Evolutionary conservation across 2,888 invertebrate genomes (phyloP).

Genomic region (Microchrysa polita): DNA sequence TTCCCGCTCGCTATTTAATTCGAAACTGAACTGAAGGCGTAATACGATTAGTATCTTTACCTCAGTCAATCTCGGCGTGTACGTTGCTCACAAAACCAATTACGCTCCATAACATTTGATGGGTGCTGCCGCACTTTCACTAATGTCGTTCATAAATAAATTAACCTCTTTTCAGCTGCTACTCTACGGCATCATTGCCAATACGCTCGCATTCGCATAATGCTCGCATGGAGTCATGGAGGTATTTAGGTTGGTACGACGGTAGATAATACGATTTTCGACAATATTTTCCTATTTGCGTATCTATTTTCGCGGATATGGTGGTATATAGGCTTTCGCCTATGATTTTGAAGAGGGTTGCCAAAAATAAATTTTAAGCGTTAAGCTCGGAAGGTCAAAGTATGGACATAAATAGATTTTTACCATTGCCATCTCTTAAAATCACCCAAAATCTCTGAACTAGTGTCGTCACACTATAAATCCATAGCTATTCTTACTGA

Average conservation of each 20-base stretch:
- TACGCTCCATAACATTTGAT: constrained; percentile 32
- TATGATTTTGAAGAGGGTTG: not conserved
- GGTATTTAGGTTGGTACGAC: too few species aligned
- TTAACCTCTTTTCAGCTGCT: constrained; percentile 13
- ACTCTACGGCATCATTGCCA: not conserved
- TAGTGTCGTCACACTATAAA: too few species aligned
- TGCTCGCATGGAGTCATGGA: not conserved
- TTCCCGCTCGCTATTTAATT: constrained; percentile 20
- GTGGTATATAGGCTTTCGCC: too few species aligned
- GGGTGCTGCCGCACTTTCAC: constrained; percentile 34
- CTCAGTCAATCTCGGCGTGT: constrained; percentile 30
- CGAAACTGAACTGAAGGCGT: constrained; percentile 7
- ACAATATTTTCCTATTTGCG: too few species aligned
- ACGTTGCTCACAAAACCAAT: constrained; percentile 22
- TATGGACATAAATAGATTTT: too few species aligned
- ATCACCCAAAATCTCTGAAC: too few species aligned
- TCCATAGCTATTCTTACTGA: too few species aligned
- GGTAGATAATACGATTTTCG: too few species aligned
- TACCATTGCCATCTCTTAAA: too few species aligned
- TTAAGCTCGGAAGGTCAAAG: too few species aligned
- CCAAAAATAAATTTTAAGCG: too few species aligned
- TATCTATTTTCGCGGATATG: too few species aligned
- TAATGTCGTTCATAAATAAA: constrained; percentile 38
- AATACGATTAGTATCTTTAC: constrained; percentile 27
- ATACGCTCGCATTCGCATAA: not conserved